Base-by-base conservation (phyloP, 2,797 vertebrate species). In the Sciurus vulgaris region DNA sequence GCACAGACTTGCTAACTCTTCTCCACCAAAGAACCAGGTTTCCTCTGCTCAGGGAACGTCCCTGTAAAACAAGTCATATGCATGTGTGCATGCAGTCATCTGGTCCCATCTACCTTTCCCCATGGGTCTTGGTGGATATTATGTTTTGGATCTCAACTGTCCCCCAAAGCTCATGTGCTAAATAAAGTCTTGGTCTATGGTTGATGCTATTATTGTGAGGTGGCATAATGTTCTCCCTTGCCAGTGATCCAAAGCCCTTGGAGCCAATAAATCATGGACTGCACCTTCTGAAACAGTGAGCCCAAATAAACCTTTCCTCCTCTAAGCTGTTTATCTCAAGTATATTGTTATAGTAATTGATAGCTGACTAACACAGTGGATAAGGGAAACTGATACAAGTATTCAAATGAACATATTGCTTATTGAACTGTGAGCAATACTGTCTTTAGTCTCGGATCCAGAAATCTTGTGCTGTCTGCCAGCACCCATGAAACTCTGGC, bases 31-130 rank as follows among this genome's bases (percentile, higher is more conserved):
- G 7, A 69, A 2, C 5, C 15, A 7, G 28, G 1, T 12, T 72
- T 18, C 44, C 35, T 73, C 59, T 22, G 47, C 17, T 49, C 69
- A 59, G 26, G 14, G 10, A 12, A 24, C 28, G 20, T 74, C n/a
- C 4, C 5, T 22, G 44, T 69, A 33, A 67, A 18, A 9, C n/a
- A 38, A 1, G 0, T 9, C 30, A 10, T 7, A n/a, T n/a, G n/a
- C 1, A 3, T 4, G 24, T 51, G 33, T 26, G 2, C 13, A 2
- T 0, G 0, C 24, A 6, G 44, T 4, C 49, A 15, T n/a, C 51
- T 17, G 22, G 33, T 9, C n/a, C 12, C 20, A 1, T 54, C n/a
- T 47, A 63, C 38, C 1, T 3, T 22, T 33, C 26, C 33, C 7
- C 1, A 0, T 22, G n/a, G 51, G 11, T 38, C 54, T 38, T 44